A percentile compares a stretch with the other conserved stretches of the same genome.
Conservation (phyloP, 2,113 vertebrate species). For the Labrus mixtus region DNA sequence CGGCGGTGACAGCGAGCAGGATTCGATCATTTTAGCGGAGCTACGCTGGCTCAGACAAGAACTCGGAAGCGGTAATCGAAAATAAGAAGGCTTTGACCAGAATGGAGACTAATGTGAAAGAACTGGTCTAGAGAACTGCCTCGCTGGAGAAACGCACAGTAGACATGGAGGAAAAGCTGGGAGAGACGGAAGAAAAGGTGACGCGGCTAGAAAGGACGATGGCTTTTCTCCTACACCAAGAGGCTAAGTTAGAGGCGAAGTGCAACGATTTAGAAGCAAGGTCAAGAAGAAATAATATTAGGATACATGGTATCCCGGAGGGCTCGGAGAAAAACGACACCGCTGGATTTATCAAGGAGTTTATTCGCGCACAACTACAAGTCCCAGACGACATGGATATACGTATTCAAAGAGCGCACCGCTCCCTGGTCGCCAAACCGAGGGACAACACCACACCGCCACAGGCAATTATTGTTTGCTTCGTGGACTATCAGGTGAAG, state of each 20-base stretch:
- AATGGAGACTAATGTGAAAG: not conserved
- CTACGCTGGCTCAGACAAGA: not conserved
- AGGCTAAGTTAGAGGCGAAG: conserved; percentile 3
- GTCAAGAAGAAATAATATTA: not conserved
- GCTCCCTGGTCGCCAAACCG: not conserved
- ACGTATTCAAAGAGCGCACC: not conserved
- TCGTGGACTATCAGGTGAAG: no score
- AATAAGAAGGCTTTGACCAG: not conserved
- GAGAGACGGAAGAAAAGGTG: conserved; percentile 2
- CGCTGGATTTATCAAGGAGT: not conserved
- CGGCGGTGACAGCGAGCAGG: not conserved
- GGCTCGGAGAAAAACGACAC: not conserved
- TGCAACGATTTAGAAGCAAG: conserved; percentile 22
- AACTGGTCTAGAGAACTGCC: not conserved
- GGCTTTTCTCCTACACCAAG: conserved; percentile 3
- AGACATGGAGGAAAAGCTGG: conserved; percentile 6
- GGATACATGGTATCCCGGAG: conserved; percentile 2
- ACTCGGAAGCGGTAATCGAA: not conserved
- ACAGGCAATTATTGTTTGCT: no score
- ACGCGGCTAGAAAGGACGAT: not conserved
- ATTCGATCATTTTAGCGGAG: not conserved
- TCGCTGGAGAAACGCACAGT: not conserved
- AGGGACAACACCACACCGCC: no score
- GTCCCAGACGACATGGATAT: not conserved
- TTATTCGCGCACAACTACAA: not conserved